phyloP scores from a whole-genome alignment of 30 jellyfish, hydroid and myxozoan genomes.

The Catostylus mosaicus region DNA sequence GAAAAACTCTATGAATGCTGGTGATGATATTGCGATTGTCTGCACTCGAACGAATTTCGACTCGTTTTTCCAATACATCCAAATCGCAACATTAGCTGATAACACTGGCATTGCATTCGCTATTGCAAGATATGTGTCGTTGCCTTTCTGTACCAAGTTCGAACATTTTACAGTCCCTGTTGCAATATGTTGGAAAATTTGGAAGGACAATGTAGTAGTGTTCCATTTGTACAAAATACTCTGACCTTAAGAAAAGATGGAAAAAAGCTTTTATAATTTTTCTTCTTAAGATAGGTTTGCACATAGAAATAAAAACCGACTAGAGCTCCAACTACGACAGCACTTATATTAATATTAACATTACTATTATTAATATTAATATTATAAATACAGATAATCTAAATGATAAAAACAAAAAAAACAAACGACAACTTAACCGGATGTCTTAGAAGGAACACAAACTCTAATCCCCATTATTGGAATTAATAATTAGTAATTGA shows the following conservation, averaged over 20 bases:
- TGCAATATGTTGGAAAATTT: conserved; percentile 59
- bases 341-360: not conserved
- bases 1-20: conserved; percentile 29
- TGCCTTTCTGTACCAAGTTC: not conserved
- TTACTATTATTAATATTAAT: too few species aligned
- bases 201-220: conserved; percentile 26
- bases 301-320: not conserved
- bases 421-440: too few species aligned
- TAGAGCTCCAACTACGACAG: not conserved
- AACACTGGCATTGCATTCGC: conserved; percentile 8
- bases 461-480: too few species aligned
- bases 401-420: too few species aligned
- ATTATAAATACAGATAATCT: too few species aligned
- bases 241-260: conserved; percentile 12
- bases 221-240: conserved; percentile 61
- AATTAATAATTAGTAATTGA: too few species aligned
- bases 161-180: conserved; percentile 21
- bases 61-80: conserved; percentile 10
- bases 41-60: conserved; percentile 9
- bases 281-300: not conserved
- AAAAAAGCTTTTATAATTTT: not conserved
- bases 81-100: conserved; percentile 11
- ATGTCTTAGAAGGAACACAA: too few species aligned
- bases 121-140: conserved; percentile 26
- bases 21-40: conserved; percentile 21